phyloP scores from a whole-genome alignment of 2,888 invertebrate species.

The Dastarcus helophoroides region DNA sequence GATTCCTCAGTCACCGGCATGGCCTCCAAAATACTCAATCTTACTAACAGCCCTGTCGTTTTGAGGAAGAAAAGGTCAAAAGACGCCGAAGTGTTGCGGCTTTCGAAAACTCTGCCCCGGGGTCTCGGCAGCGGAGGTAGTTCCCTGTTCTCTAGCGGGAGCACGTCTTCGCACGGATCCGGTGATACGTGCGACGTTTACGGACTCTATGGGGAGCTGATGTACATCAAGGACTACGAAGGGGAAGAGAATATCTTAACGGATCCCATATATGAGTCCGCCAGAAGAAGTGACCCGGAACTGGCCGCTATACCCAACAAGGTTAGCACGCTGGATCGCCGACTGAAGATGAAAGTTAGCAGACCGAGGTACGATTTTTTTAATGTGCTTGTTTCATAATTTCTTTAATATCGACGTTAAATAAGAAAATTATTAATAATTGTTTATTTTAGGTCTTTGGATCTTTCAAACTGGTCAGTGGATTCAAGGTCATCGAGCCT shows the following conservation, averaged over 20 bases:
- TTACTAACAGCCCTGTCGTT: slow-evolving; percentile 52
- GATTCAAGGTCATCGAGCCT: slow-evolving; percentile 72
- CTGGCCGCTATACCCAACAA: slow-evolving; percentile 71
- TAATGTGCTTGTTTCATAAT: too few species aligned
- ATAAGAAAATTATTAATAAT: too few species aligned
- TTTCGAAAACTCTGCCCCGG: slow-evolving; percentile 70
- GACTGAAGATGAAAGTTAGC: slow-evolving; percentile 71
- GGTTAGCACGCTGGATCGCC: slow-evolving; percentile 69
- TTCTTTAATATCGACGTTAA: too few species aligned
- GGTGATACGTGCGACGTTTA: slow-evolving; percentile 73
- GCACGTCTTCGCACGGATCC: slow-evolving; percentile 47
- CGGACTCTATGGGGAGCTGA: slow-evolving; percentile 78
- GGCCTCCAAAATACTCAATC: slow-evolving; percentile 47
- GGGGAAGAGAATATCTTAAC: slow-evolving; percentile 63
- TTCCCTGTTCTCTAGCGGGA: slow-evolving; percentile 43
- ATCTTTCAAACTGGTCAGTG: slow-evolving; percentile 80
- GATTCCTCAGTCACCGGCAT: slow-evolving; percentile 42
- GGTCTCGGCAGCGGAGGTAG: slow-evolving; percentile 52
- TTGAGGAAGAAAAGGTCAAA: slow-evolving; percentile 48
- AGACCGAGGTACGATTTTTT: too few species aligned
- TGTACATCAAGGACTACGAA: slow-evolving; percentile 80
- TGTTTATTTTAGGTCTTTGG: too few species aligned
- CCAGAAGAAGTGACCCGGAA: slow-evolving; percentile 74
- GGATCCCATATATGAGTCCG: slow-evolving; percentile 61
- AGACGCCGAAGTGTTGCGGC: slow-evolving; percentile 47